phyloP scores from a whole-genome alignment of 2,113 vertebrate genomes.

The Pelmatolapia mariae region DNA sequence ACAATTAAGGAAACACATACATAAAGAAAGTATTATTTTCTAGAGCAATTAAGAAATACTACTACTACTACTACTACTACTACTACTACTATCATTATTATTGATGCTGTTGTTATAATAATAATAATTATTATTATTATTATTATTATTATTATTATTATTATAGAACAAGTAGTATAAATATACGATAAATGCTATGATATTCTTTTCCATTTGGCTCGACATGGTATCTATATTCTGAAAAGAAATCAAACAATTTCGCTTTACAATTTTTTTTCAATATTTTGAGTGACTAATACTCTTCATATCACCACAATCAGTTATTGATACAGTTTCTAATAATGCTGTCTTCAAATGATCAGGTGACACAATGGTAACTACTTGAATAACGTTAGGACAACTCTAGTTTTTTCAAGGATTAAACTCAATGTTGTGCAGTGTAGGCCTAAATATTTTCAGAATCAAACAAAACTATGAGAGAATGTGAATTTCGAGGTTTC shows the following conservation, averaged over 20 bases:
- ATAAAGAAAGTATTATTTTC: not conserved
- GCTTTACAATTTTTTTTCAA: not conserved
- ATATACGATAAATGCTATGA: not conserved
- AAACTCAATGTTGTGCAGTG: not conserved
- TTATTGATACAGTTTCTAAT: not conserved
- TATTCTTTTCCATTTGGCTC: not conserved
- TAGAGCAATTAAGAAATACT: not conserved
- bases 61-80: not conserved
- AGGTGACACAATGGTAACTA: not conserved
- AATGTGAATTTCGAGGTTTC: not conserved
- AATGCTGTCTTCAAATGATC: not conserved
- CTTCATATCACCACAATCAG: not conserved
- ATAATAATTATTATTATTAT: rapidly evolving
- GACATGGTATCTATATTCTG: not conserved
- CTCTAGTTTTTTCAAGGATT: not conserved
- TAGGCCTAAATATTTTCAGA: not conserved
- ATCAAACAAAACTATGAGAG: not conserved
- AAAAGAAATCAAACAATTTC: not conserved
- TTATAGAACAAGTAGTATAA: not conserved
- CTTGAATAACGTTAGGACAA: not conserved
- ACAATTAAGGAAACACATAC: not conserved
- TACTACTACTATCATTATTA: rapidly evolving
- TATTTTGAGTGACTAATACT: not conserved
- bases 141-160: not conserved
- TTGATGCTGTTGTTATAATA: not conserved